These are phyloP conservation scores for Balearica regulorum DNA, from an alignment of 2,797 vertebrate species.

Conservation along the genomic window DNA sequence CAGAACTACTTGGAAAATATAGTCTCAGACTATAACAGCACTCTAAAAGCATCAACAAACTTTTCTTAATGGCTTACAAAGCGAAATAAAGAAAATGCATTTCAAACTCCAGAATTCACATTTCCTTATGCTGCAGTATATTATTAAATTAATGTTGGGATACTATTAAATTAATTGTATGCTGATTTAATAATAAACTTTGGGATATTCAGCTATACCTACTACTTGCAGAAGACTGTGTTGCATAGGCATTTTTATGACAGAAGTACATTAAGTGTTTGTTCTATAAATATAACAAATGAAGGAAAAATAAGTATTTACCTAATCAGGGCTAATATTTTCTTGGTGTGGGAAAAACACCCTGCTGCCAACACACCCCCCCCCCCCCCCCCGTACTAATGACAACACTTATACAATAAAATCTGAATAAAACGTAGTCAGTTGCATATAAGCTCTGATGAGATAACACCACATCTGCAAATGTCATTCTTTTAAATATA, in stretches of 20 bases:
- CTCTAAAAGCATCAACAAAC: background rate
- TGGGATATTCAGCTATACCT: background rate
- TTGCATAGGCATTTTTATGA: background rate
- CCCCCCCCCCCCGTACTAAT: background rate
- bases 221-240: background rate
- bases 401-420: background rate
- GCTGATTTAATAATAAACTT: background rate
- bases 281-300: background rate
- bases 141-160: background rate
- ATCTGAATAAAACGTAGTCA: background rate
- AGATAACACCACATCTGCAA: background rate
- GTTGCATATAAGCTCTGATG: background rate
- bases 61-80: background rate
- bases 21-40: background rate
- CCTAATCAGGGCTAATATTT: background rate
- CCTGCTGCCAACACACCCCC: background rate
- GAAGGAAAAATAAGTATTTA: background rate
- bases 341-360: background rate
- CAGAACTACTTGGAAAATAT: background rate
- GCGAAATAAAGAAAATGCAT: background rate
- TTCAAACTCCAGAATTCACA: background rate
- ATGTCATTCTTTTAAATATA: background rate
- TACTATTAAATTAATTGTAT: background rate
- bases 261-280: background rate
- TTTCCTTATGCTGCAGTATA: background rate